Percentiles rank a stretch among this genome's conserved stretches.
Evolutionary conservation across 2,888 invertebrate genomes (phyloP).

Genomic region (Sialis lutaria): DNA sequence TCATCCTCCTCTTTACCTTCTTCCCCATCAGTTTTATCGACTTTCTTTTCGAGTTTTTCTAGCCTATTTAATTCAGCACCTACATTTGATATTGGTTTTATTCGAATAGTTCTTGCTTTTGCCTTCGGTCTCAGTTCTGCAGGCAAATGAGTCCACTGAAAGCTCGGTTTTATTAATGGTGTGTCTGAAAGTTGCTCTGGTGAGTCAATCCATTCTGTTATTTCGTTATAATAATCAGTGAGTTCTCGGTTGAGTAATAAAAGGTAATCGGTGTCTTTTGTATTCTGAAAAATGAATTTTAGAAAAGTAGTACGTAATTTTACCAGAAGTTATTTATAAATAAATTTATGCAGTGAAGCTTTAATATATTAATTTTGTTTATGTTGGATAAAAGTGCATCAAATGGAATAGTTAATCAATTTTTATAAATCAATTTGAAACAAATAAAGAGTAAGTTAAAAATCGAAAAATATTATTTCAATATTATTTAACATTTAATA

Average conservation of each 20-base stretch:
- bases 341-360: no score
- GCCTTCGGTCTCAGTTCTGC: constrained; percentile 3
- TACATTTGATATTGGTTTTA: constrained; percentile 3
- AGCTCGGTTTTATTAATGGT: not conserved
- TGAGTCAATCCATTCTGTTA: not conserved
- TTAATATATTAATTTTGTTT: not conserved
- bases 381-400: no score
- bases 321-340: no score
- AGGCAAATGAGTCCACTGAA: constrained; percentile 3
- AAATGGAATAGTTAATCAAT: no score
- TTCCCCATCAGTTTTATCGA: constrained; percentile 28
- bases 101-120: not conserved
- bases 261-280: constrained; percentile 2
- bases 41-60: constrained; percentile 47
- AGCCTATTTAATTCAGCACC: constrained; percentile 25
- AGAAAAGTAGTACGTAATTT: no score
- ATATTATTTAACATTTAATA: no score
- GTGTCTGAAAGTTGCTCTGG: not conserved
- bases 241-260: constrained; percentile 2
- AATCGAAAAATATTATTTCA: no score
- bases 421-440: no score
- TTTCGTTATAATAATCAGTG: constrained; percentile 3
- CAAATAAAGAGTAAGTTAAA: no score
- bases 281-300: no score
- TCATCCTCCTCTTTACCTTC: constrained; percentile 31